A percentile compares a stretch with the other conserved stretches of the same genome.
phyloP scores from a whole-genome alignment of 2,113 vertebrate species.

The Pithys albifrons region DNA sequence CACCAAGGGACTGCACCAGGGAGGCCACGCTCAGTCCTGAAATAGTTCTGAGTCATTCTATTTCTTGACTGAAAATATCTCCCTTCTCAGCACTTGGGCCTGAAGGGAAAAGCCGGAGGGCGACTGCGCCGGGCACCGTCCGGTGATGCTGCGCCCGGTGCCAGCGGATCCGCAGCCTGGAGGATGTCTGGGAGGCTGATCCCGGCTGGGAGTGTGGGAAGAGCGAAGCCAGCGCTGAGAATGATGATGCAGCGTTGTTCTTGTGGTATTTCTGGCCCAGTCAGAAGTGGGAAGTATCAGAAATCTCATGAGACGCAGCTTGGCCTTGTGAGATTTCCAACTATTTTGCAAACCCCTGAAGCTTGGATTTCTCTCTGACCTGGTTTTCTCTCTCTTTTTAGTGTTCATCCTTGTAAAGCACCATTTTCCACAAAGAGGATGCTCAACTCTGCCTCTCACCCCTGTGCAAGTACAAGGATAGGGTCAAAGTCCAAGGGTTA shows the following conservation, averaged over 20 bases:
- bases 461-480: accelerated
- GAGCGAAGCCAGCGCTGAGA: background rate
- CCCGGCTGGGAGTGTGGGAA: constrained; percentile 27
- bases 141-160: background rate
- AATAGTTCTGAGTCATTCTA: constrained; percentile 45
- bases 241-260: constrained; percentile 69
- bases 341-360: constrained; percentile 5
- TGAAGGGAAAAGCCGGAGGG: background rate
- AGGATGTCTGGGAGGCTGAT: background rate
- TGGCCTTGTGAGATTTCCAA: constrained; percentile 61
- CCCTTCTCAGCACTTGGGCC: accelerated
- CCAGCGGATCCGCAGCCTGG: accelerated
- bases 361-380: background rate
- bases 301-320: constrained; percentile 47
- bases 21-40: background rate
- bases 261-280: constrained; percentile 64
- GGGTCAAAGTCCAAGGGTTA: background rate
- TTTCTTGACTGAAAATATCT: constrained; percentile 33
- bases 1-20: accelerated
- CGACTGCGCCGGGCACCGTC: accelerated
- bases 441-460: background rate
- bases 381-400: background rate
- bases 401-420: background rate
- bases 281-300: constrained; percentile 66
- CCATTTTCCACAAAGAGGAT: background rate